Conservation (phyloP, 64 coral and sea anemone species). For the Dendronephthya gigantea region DNA sequence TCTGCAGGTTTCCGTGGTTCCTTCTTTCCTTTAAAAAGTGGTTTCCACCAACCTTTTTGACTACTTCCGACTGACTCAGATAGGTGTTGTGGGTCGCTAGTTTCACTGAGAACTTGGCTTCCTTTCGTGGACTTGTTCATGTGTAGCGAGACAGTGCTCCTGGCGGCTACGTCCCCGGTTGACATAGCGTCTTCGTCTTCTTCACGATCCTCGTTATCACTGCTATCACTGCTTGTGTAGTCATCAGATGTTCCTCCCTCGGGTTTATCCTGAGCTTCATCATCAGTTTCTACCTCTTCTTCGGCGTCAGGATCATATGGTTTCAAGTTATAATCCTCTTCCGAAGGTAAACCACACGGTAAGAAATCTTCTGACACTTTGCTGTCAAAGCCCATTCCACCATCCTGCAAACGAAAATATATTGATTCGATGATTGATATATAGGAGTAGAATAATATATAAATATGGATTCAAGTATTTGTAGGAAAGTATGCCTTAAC, state of each 20-base stretch:
- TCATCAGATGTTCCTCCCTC: neutral
- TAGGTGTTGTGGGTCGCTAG: neutral
- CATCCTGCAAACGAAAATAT: neutral
- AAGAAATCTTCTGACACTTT: neutral
- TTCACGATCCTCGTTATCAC: neutral
- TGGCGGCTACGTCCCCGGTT: neutral
- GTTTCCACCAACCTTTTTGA: neutral
- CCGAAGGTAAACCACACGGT: neutral
- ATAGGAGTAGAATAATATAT: neutral
- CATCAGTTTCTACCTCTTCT: neutral
- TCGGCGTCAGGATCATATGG: neutral
- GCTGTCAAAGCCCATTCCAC: neutral
- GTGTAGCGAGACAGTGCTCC: neutral
- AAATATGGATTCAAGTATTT: neutral
- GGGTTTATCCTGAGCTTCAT: neutral
- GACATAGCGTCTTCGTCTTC: neutral
- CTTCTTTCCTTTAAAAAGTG: neutral
- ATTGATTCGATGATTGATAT: neutral
- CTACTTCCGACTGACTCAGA: neutral
- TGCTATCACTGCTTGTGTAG: neutral
- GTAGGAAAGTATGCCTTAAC: no score
- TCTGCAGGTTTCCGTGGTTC: neutral
- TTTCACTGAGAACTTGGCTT: neutral
- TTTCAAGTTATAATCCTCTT: neutral
- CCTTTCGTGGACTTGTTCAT: neutral